phyloP scores from a whole-genome alignment of 2,113 vertebrate species.

The Typhlomys cinereus region DNA sequence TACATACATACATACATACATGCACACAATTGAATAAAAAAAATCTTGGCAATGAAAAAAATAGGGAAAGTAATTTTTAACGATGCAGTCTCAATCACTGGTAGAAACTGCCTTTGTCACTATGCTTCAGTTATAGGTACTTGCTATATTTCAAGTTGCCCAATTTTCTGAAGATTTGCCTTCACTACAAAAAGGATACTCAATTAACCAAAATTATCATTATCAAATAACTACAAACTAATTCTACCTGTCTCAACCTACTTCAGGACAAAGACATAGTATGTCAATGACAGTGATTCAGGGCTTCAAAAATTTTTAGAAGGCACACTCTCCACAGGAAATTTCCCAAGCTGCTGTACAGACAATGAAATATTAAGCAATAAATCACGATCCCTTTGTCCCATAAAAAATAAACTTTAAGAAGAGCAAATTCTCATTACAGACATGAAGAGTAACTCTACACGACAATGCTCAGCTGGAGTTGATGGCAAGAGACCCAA shows the following conservation, averaged over 20 bases:
- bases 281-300: background rate
- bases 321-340: background rate
- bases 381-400: background rate
- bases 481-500: background rate
- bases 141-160: background rate
- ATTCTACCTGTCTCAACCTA: background rate
- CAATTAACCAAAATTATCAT: background rate
- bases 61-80: background rate
- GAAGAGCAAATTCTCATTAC: background rate
- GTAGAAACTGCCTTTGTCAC: background rate
- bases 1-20: no score
- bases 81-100: background rate
- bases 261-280: background rate
- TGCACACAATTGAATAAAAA: no score
- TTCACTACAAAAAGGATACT: background rate
- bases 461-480: background rate
- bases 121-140: background rate
- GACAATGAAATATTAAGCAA: background rate
- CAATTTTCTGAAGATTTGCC: background rate
- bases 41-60: constrained; percentile 10
- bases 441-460: background rate
- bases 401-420: background rate
- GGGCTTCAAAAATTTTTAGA: background rate
- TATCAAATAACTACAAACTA: background rate
- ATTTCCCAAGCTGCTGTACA: background rate